Percentiles rank a stretch among this genome's conserved stretches.
These are phyloP conservation scores for Hippopotamyrus pictus DNA, from an alignment of 2,797 vertebrate species.

Conservation along the genomic window DNA sequence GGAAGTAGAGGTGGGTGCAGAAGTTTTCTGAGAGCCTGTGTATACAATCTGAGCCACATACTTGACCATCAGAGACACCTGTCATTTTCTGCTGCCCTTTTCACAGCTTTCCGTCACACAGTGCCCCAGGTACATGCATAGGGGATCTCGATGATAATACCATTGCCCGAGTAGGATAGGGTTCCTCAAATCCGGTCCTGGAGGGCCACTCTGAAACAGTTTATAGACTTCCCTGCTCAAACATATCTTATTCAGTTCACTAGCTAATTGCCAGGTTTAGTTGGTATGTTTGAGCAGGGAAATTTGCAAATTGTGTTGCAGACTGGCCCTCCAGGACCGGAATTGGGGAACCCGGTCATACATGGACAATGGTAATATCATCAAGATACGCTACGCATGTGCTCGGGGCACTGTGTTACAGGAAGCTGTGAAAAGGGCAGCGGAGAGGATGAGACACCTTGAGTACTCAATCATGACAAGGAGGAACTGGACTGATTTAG, in stretches of 20 bases:
- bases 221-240: not conserved
- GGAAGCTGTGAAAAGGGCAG: not conserved
- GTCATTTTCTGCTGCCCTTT: not conserved
- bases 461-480: not conserved
- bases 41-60: not conserved
- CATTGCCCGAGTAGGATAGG: not conserved
- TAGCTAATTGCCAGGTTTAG: not conserved
- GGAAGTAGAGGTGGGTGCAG: conserved; percentile 17
- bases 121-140: not conserved
- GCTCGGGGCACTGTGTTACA: not conserved
- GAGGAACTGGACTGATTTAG: not conserved
- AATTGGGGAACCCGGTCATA: not conserved
- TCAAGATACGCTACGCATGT: not conserved
- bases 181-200: not conserved
- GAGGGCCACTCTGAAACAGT: not conserved
- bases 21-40: not conserved
- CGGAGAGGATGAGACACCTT: not conserved
- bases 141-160: not conserved
- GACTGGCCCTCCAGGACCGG: not conserved
- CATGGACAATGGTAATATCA: not conserved
- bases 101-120: not conserved
- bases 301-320: not conserved
- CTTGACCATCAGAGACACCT: not conserved
- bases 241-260: not conserved
- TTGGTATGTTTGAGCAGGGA: not conserved